These are phyloP conservation scores for Amblyteles armatorius DNA, from an alignment of 2,888 invertebrate genomes.

Conservation along the genomic window DNA sequence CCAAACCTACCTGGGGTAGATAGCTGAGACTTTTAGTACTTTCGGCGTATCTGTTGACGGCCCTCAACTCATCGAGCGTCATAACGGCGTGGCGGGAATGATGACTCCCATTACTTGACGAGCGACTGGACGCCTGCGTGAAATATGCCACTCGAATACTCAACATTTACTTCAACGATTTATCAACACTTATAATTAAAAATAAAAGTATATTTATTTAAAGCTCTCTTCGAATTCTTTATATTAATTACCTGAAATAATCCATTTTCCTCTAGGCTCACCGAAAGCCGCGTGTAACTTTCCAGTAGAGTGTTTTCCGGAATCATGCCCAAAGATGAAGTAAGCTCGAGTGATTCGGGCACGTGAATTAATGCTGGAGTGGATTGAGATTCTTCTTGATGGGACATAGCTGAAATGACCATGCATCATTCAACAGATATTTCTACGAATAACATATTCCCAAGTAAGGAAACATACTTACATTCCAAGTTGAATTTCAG, in stretches of 20 bases:
- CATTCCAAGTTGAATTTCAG: conserved; percentile 93
- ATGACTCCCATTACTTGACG: conserved; percentile 89
- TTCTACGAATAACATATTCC: background rate
- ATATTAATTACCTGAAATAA: conserved; percentile 87
- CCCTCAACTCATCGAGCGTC: conserved; percentile 93
- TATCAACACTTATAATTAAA: background rate
- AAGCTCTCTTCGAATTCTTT: background rate
- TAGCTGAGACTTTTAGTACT: conserved; percentile 96
- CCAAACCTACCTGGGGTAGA: conserved; percentile 92
- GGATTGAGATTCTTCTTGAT: conserved; percentile 96
- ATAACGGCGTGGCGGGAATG: conserved; percentile 90
- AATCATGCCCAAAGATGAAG: conserved; percentile 92
- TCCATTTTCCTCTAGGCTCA: conserved; percentile 94
- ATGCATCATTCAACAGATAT: conserved; percentile 3
- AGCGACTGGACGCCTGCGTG: conserved; percentile 86
- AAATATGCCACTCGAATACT: background rate
- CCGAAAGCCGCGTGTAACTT: conserved; percentile 94
- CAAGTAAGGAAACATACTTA: conserved; percentile 83
- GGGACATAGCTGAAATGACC: conserved; percentile 88
- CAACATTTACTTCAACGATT: background rate
- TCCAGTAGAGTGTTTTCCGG: conserved; percentile 94
- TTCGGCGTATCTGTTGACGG: conserved; percentile 95
- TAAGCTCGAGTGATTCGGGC: conserved; percentile 86
- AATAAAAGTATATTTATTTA: background rate
- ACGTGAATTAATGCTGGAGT: conserved; percentile 93